Percentiles rank a stretch among this genome's conserved stretches.
These are phyloP conservation scores for Scotopteryx bipunctaria DNA, from an alignment of 2,888 invertebrate genomes.

Conservation along the genomic window DNA sequence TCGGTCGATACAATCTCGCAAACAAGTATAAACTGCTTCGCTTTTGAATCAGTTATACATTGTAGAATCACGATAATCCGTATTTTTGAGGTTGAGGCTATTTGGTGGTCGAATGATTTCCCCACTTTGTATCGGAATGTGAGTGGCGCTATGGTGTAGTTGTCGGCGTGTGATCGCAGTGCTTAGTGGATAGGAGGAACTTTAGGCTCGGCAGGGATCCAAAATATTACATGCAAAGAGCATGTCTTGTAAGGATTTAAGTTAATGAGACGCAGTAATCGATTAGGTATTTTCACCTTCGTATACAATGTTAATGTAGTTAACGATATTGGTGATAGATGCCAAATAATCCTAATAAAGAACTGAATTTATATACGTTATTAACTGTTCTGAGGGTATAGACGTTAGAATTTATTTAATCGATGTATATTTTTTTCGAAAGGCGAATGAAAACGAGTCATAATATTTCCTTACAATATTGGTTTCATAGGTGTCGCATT, in stretches of 20 bases:
- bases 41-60: slow-evolving; percentile 42
- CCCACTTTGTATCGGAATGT: slow-evolving; percentile 50
- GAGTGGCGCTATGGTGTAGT: slow-evolving; percentile 51
- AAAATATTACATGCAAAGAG: slow-evolving; percentile 56
- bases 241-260: slow-evolving; percentile 58
- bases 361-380: slow-evolving; percentile 82
- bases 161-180: slow-evolving; percentile 37
- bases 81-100: slow-evolving; percentile 49
- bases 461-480: slow-evolving; percentile 45
- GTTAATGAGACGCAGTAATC: slow-evolving; percentile 69
- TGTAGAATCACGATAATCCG: slow-evolving; percentile 26
- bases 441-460: slow-evolving; percentile 47
- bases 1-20: slow-evolving; percentile 45
- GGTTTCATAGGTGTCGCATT: slow-evolving; percentile 31
- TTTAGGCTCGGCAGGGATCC: slow-evolving; percentile 80
- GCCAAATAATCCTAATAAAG: slow-evolving; percentile 84
- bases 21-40: slow-evolving; percentile 49
- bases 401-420: slow-evolving; percentile 73
- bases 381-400: slow-evolving; percentile 83
- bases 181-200: slow-evolving; percentile 71
- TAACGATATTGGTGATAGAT: slow-evolving; percentile 80
- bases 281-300: slow-evolving; percentile 77
- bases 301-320: slow-evolving; percentile 79
- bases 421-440: slow-evolving; percentile 52
- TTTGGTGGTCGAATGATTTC: slow-evolving; percentile 50